Conservation (phyloP, 2,888 invertebrate species). For the Limnephilus lunatus region DNA sequence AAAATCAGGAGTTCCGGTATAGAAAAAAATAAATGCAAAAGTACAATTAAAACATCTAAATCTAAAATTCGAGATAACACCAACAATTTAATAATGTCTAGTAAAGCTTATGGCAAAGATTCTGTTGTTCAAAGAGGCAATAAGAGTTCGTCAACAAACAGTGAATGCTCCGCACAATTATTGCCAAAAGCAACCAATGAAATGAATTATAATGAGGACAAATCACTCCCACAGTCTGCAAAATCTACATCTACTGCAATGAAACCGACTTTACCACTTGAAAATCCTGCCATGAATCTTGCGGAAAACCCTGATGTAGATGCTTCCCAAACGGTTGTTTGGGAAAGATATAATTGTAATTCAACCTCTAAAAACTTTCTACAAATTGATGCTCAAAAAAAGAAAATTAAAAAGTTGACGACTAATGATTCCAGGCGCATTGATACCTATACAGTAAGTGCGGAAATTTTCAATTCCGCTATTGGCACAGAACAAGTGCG, state of each 20-base stretch:
- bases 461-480: conserved; percentile 40
- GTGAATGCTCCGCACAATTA: background rate
- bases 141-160: background rate
- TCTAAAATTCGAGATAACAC: background rate
- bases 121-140: background rate
- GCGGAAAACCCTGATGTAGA: background rate
- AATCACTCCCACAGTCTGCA: background rate
- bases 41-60: conserved; percentile 2
- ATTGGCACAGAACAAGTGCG: conserved; percentile 38
- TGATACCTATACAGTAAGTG: conserved; percentile 45
- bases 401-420: background rate
- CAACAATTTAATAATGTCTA: background rate
- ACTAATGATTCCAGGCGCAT: conserved; percentile 16
- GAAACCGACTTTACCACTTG: background rate
- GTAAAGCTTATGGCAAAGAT: background rate
- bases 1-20: conserved; percentile 14
- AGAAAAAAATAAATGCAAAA: conserved; percentile 17
- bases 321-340: background rate
- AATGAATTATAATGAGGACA: background rate
- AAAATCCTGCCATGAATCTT: background rate
- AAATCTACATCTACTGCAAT: background rate
- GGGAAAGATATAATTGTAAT: background rate
- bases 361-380: background rate
- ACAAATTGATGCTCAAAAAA: background rate
- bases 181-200: background rate